Conservation (phyloP, 92 coral and sea anemone species). For the Epizoanthus ramosus region DNA sequence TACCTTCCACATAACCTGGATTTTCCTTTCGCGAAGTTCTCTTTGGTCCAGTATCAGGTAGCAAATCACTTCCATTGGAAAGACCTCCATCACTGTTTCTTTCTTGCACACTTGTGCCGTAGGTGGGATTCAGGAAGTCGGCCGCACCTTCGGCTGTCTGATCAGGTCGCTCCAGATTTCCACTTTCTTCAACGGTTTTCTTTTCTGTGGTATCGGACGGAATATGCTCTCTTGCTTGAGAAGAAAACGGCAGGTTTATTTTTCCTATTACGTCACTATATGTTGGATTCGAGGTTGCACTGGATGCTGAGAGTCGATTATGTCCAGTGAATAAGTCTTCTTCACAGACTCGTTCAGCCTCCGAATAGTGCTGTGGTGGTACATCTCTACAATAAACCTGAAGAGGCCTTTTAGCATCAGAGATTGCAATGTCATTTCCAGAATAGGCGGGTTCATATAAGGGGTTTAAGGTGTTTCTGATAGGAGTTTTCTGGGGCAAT, state of each 20-base stretch:
- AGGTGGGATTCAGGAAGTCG: not conserved
- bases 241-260: not conserved
- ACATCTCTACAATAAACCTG: not conserved
- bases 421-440: not conserved
- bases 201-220: not conserved
- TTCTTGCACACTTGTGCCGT: not conserved
- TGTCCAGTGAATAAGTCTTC: not conserved
- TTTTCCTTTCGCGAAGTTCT: not conserved
- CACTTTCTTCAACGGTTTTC: not conserved
- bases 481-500: slow-evolving; percentile 5
- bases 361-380: not conserved
- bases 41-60: no score
- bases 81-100: not conserved
- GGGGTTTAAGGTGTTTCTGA: slow-evolving; percentile 3
- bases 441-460: not conserved
- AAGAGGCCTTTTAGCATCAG: not conserved
- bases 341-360: not conserved
- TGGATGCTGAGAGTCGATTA: not conserved
- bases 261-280: not conserved
- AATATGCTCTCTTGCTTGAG: not conserved
- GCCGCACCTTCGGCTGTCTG: not conserved
- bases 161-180: not conserved
- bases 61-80: not conserved
- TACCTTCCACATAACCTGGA: no score
- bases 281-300: not conserved